Evolutionary conservation across 2,797 vertebrate species (phyloP).

Genomic region (Aselliscus stoliczkanus): DNA sequence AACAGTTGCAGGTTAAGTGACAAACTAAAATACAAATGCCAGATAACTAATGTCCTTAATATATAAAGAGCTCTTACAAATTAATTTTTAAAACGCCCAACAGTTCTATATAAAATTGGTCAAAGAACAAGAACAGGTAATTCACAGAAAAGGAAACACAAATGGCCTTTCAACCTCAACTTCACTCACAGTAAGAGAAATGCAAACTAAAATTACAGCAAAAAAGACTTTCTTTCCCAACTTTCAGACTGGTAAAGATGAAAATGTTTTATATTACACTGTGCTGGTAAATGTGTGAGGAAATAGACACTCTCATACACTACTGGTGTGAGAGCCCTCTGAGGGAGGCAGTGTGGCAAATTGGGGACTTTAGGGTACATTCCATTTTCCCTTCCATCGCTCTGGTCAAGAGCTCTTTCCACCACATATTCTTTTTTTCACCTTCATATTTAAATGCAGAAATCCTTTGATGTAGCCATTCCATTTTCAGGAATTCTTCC

Average conservation of each 20-base stretch:
- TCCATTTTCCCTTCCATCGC: conserved; percentile 90
- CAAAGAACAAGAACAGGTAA: not conserved
- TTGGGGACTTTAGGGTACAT: conserved; percentile 87
- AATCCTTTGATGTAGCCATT: not conserved
- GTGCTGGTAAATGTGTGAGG: not conserved
- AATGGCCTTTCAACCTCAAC: not conserved
- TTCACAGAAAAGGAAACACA: not conserved
- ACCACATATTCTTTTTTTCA: conserved; percentile 90
- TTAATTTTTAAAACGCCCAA: not conserved
- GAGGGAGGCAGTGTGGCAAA: not conserved
- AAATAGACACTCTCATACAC: too few species aligned
- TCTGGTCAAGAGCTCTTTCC: conserved; percentile 89
- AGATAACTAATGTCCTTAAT: not conserved
- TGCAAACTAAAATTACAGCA: not conserved
- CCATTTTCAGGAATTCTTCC: not conserved
- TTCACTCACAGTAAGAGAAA: not conserved
- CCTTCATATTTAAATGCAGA: conserved; percentile 58
- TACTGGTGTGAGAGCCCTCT: not conserved
- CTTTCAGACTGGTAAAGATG: not conserved
- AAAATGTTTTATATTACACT: not conserved
- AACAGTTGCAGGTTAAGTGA: not conserved
- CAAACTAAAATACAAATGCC: not conserved
- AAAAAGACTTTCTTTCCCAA: not conserved
- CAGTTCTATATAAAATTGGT: not conserved
- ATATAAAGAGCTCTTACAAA: not conserved